Evolutionary conservation across 2,113 vertebrate species (phyloP).

Genomic region (Ivindomyrus marchei): DNA sequence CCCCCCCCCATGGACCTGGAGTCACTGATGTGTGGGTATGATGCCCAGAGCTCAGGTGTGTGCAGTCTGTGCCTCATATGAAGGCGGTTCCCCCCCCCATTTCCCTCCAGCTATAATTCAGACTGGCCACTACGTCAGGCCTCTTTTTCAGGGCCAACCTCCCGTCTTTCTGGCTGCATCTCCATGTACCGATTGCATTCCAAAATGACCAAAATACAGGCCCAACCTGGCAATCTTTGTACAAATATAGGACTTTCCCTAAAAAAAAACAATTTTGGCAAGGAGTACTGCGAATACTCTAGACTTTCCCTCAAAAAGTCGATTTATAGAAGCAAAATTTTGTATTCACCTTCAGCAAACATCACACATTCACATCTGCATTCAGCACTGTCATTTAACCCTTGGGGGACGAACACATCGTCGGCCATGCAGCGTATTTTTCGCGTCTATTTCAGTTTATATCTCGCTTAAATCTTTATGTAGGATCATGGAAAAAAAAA

Average conservation of each 20-base stretch:
- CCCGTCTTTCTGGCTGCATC: neutral
- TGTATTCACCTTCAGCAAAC: neutral
- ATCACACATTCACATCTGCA: neutral
- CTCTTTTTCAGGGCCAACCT: neutral
- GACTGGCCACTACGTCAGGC: neutral
- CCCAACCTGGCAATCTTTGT: neutral
- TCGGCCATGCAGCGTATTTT: too few species aligned
- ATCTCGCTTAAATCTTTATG: too few species aligned
- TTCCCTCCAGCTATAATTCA: neutral
- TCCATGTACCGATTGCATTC: neutral
- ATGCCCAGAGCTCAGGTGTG: neutral
- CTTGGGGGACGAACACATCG: too few species aligned
- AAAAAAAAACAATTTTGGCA: neutral
- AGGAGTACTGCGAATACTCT: neutral
- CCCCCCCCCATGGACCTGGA: neutral
- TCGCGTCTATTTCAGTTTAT: too few species aligned
- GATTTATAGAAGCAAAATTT: neutral
- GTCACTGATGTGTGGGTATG: neutral
- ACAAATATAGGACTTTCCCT: neutral
- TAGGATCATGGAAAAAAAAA: too few species aligned
- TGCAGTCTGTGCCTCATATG: neutral
- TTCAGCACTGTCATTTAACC: neutral
- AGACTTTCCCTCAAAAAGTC: neutral
- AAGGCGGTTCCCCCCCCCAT: neutral
- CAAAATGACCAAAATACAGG: neutral